Conservation (phyloP, 2,797 vertebrate genomes). For the Aplochiton taeniatus region DNA sequence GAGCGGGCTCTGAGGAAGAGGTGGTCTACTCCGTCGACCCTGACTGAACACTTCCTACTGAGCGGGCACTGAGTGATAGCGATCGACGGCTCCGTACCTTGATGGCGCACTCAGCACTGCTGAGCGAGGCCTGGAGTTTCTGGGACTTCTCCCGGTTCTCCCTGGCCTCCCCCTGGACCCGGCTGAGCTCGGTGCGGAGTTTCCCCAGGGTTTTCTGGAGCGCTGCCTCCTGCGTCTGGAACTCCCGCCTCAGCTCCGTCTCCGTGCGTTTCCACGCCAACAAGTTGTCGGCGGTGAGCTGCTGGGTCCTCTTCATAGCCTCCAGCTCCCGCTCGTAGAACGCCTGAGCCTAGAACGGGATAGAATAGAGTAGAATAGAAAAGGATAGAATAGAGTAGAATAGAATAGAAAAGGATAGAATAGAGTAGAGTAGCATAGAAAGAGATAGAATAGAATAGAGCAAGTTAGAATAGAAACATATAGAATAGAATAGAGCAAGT, state of each 20-base stretch:
- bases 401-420: no score
- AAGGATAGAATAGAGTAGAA: not conserved
- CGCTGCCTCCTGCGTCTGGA: conserved; percentile 91
- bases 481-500: no score
- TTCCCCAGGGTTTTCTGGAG: conserved; percentile 93
- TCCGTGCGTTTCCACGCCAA: conserved; percentile 95
- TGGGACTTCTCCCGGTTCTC: conserved; percentile 89
- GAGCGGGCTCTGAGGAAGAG: no score
- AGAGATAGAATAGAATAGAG: no score
- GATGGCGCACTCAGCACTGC: conserved; percentile 77
- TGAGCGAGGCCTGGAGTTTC: conserved; percentile 87
- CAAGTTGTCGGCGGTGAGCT: conserved; percentile 93
- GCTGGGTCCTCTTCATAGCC: conserved; percentile 94
- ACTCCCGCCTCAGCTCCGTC: conserved; percentile 89
- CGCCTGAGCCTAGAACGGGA: conserved; percentile 77
- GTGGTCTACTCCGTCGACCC: no score
- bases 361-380: not conserved
- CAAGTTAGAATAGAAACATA: no score
- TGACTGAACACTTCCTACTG: no score
- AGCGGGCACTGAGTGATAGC: no score
- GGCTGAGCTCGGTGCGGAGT: conserved; percentile 87
- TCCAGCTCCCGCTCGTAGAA: conserved; percentile 97
- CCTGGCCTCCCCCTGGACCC: conserved; percentile 89
- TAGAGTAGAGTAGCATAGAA: no score
- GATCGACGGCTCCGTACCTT: conserved; percentile 76